Conservation (phyloP, 2,888 invertebrate species). For the Drosophila prolongata region DNA sequence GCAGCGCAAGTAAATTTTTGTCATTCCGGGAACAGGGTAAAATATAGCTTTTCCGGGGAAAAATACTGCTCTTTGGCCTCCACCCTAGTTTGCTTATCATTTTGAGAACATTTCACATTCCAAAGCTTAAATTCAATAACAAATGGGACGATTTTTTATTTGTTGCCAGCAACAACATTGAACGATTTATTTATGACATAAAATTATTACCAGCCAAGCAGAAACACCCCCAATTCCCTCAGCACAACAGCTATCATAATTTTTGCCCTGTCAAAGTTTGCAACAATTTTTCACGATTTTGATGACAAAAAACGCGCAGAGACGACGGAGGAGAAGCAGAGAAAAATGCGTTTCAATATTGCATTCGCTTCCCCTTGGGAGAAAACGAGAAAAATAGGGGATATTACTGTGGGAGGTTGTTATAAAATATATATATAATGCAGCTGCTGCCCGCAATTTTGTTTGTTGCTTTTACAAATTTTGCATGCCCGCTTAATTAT, state of each 20-base stretch:
- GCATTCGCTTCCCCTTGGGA: conserved; percentile 41
- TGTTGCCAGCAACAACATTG: conserved; percentile 28
- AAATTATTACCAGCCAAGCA: conserved; percentile 60
- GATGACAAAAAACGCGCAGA: conserved; percentile 30
- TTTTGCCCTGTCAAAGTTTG: conserved; percentile 72
- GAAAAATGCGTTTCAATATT: conserved; percentile 61
- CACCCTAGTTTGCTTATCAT: conserved; percentile 23
- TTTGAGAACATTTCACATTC: conserved; percentile 25
- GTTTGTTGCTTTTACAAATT: conserved; percentile 30
- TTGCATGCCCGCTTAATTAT: conserved; percentile 56
- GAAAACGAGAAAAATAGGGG: conserved; percentile 1
- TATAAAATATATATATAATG: conserved; percentile 38
- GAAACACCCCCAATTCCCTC: conserved; percentile 1
- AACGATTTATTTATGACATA: conserved; percentile 67
- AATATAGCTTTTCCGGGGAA: conserved; percentile 7
- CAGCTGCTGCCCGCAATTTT: conserved; percentile 51
- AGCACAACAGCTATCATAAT: conserved; percentile 60
- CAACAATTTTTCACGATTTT: conserved; percentile 76
- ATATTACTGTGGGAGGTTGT: conserved; percentile 20
- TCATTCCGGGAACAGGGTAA: conserved; percentile 6
- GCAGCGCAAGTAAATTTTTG: conserved; percentile 2
- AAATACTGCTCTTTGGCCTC: not conserved
- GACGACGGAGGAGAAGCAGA: conserved; percentile 17
- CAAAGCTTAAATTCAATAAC: conserved; percentile 59
- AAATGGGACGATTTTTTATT: conserved; percentile 27